Base-by-base conservation (phyloP, 2,888 invertebrate genomes). In the Panzeria rudis region DNA sequence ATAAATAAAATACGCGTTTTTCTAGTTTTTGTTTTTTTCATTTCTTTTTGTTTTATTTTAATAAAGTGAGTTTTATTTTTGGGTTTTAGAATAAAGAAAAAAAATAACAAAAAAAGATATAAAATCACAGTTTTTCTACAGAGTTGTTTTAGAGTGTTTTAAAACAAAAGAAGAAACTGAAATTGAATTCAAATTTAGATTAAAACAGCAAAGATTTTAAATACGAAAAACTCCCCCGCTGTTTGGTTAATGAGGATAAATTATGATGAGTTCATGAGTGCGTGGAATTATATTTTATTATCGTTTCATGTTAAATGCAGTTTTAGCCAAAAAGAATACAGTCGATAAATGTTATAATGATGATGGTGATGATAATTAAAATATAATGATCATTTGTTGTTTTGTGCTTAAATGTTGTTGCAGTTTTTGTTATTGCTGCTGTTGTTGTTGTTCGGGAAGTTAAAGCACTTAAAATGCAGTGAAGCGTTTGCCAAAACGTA, bases 381-480 rank as follows among this genome's bases (percentile, higher is more conserved):
- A 38, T 32, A n/a, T 71, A 66, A 82, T 76, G 47, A 75, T 76
- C 44, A 64, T 69, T 62, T 68, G 41, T 38, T 59, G 44, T 15
- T 78, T 23, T 52, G 52, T 32, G n/a, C 20, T 17, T 35, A n/a
- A 5, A 17, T 71, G 20, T 66, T 61, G 59, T 66, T 68, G 56
- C 41, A 25, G 25, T 41, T 23, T 47, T 35, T 35, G n/a, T 59
- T 71, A 47, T 54, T 44, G 54, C 17, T 35, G 38, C 52, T 32
- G n/a, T 76, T 69, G 62, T 69, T 68, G 50, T 38, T 73, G 72
- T 78, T 85, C 82, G 82, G 85, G 85, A 85, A 85, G 85, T 85
- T 85, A 79, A 82, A 71, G 85, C 71, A 85, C 75, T 82, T 85
- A 85, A 85, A 82, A 85, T 85, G 85, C 85, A 85, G 78, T 71